Base-by-base conservation (phyloP, 2,888 invertebrate genomes). In the Rhingia rostrata region DNA sequence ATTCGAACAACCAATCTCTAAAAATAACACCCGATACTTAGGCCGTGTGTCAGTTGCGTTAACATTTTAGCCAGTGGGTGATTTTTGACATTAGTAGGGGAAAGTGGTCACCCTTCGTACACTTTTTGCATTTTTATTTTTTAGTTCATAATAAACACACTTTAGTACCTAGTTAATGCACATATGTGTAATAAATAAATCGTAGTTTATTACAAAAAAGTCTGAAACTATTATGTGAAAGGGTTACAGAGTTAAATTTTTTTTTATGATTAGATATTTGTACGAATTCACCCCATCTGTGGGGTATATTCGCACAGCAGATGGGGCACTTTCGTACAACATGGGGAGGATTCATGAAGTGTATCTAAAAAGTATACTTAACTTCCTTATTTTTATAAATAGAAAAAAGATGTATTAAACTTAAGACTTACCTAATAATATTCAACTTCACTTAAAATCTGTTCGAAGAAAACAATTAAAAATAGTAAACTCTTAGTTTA, bases 61-160 rank as follows among this genome's bases (percentile, higher is more conserved):
- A n/a, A n/a, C n/a, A n/a, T n/a, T n/a, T n/a, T n/a, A n/a, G n/a
- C n/a, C n/a, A n/a, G n/a, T n/a, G n/a, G n/a, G n/a, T n/a, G n/a
- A n/a, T n/a, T n/a, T n/a, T n/a, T n/a, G n/a, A n/a, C n/a, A n/a
- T n/a, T n/a, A n/a, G n/a, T n/a, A n/a, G n/a, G n/a, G n/a, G n/a
- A n/a, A n/a, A n/a, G 60, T 60, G 60, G 60, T 60, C n/a, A 61
- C 61, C 43, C 61, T 61, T 61, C 43, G 32, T 35, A 61, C 61
- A 56, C 37, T 56, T 41, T 56, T 39, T 39, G 7, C 22, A 37
- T 37, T 58, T 58, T 58, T 14, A 14, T 6, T 61, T 47, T 45
- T 61, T 9, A 61, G 35, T 54, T 54, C 35, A 37, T 54, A 4
- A 53, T 53, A n/a, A 61, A 61, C 43, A 45, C 45, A 61, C 14